A percentile compares a stretch with the other conserved stretches of the same genome.
These are phyloP conservation scores for Pitta sordida DNA, from an alignment of 2,113 vertebrate genomes.

Conservation along the genomic window DNA sequence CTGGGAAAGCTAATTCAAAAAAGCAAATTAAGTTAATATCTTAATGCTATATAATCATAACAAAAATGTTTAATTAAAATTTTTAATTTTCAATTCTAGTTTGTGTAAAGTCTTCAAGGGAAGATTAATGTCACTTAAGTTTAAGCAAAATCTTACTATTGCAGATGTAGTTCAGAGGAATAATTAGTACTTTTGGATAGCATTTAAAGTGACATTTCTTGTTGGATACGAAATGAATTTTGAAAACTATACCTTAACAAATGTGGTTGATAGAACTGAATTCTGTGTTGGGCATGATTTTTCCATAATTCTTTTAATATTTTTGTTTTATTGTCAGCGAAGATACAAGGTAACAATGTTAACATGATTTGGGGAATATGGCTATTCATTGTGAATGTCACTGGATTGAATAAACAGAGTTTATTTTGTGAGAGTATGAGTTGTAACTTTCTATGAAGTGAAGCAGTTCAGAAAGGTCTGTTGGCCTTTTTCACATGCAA, in stretches of 20 bases:
- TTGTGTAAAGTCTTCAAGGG: background rate
- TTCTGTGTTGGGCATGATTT: background rate
- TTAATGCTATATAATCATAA: background rate
- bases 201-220: background rate
- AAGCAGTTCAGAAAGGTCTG: background rate
- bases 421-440: background rate
- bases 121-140: background rate
- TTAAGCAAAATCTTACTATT: background rate
- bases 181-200: background rate
- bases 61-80: constrained; percentile 27
- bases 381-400: background rate
- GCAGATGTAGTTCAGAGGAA: background rate
- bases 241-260: background rate
- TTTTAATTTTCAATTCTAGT: background rate
- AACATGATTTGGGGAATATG: background rate
- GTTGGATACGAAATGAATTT: background rate
- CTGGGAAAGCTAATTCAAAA: constrained; percentile 36
- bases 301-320: background rate
- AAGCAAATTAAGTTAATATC: constrained; percentile 25
- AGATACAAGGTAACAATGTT: background rate
- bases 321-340: background rate
- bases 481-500: background rate
- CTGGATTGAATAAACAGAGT: background rate
- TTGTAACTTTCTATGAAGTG: background rate
- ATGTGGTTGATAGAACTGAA: background rate